Conservation (phyloP, 2,113 vertebrate genomes). For the Protobothrops mucrosquamatus region DNA sequence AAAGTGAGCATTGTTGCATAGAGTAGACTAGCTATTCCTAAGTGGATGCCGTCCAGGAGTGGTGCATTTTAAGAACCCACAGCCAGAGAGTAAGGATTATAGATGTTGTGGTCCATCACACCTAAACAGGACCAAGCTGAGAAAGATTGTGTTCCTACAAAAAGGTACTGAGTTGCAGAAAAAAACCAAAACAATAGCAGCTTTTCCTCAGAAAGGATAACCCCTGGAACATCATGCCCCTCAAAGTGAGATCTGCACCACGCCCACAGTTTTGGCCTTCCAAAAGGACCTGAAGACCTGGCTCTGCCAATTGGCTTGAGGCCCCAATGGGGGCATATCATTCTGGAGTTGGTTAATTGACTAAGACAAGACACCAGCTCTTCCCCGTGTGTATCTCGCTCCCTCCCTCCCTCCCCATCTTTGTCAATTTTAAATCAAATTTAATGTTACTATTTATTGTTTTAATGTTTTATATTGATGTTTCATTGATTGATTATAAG, state of each 20-base stretch:
- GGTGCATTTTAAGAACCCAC: neutral
- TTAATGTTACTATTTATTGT: neutral
- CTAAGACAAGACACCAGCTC: no score
- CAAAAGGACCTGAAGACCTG: neutral
- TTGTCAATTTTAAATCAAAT: neutral
- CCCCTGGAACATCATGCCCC: neutral
- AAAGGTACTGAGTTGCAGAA: neutral
- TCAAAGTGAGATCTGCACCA: neutral
- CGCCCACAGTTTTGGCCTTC: neutral
- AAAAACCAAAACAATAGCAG: neutral
- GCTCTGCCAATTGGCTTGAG: neutral
- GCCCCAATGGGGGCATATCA: neutral
- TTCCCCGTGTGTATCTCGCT: neutral
- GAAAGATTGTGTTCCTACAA: neutral
- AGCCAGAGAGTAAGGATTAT: neutral
- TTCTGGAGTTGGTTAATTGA: neutral
- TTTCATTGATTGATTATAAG: neutral
- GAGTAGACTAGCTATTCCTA: neutral
- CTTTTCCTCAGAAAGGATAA: neutral
- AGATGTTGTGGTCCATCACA: neutral
- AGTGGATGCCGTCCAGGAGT: neutral
- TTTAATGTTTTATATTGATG: neutral
- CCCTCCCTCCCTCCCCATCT: neutral
- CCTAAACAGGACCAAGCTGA: neutral
- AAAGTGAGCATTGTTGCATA: neutral